A percentile compares a stretch with the other conserved stretches of the same genome.
These are phyloP conservation scores for Dromiciops gliroides DNA, from an alignment of 2,113 vertebrate species.

Conservation along the genomic window DNA sequence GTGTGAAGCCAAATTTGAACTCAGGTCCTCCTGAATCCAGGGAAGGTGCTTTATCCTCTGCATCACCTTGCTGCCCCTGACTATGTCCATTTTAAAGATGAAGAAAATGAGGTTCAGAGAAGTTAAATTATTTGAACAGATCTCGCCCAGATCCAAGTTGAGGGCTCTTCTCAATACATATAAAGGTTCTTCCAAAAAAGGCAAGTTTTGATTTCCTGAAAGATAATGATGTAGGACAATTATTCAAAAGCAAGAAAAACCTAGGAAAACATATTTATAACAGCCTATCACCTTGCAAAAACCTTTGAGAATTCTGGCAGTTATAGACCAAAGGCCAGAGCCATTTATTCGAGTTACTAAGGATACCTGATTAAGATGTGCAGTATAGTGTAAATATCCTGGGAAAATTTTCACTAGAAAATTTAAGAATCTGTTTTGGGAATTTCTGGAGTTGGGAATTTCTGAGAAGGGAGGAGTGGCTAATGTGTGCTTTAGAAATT, in stretches of 20 bases:
- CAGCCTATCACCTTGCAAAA: neutral
- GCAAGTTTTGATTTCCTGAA: neutral
- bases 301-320: neutral
- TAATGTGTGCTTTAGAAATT: conserved; percentile 30
- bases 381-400: neutral
- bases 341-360: neutral
- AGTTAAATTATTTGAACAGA: neutral
- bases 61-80: too few relatives aligned
- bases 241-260: neutral
- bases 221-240: neutral
- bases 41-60: too few relatives aligned
- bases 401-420: neutral
- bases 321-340: neutral
- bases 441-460: neutral
- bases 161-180: neutral
- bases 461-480: neutral
- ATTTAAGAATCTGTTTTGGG: neutral
- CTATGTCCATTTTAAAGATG: neutral
- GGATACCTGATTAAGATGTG: neutral
- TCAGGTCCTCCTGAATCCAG: too few relatives aligned
- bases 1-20: too few relatives aligned
- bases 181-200: neutral
- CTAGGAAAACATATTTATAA: neutral
- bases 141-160: neutral
- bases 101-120: neutral